phyloP scores from a whole-genome alignment of 2,113 vertebrate species.

The Tachycineta bicolor region DNA sequence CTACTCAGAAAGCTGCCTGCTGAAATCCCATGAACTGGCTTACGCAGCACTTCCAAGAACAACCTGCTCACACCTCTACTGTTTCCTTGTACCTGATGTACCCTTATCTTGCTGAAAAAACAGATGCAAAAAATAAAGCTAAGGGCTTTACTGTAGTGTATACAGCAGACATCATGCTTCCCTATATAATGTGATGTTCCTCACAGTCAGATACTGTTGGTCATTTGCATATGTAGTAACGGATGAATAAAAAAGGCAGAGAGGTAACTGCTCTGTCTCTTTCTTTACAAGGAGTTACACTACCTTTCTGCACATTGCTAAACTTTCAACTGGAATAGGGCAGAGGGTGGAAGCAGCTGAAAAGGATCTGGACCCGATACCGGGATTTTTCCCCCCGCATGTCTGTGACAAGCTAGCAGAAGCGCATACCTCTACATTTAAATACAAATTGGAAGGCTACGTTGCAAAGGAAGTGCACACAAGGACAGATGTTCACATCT shows the following conservation, averaged over 20 bases:
- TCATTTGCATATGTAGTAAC: background rate
- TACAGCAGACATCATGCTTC: background rate
- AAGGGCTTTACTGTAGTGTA: background rate
- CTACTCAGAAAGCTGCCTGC: background rate
- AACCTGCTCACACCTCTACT: background rate
- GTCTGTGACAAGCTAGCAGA: background rate
- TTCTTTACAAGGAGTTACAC: background rate
- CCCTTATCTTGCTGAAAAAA: background rate
- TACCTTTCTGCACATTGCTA: background rate
- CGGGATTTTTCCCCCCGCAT: accelerated
- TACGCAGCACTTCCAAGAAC: background rate
- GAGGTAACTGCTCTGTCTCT: background rate
- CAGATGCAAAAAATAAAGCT: background rate
- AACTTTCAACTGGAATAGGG: background rate
- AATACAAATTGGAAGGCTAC: background rate
- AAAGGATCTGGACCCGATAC: background rate
- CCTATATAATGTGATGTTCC: background rate
- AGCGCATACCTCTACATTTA: background rate
- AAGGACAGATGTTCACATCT: background rate
- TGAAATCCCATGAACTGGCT: background rate
- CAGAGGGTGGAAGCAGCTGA: background rate
- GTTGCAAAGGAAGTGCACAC: background rate
- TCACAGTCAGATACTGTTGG: background rate
- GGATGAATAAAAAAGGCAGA: background rate
- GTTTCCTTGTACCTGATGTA: background rate